Percentiles rank a stretch among this genome's conserved stretches.
phyloP scores from a whole-genome alignment of 2,113 vertebrate species.

The Calypte anna region DNA sequence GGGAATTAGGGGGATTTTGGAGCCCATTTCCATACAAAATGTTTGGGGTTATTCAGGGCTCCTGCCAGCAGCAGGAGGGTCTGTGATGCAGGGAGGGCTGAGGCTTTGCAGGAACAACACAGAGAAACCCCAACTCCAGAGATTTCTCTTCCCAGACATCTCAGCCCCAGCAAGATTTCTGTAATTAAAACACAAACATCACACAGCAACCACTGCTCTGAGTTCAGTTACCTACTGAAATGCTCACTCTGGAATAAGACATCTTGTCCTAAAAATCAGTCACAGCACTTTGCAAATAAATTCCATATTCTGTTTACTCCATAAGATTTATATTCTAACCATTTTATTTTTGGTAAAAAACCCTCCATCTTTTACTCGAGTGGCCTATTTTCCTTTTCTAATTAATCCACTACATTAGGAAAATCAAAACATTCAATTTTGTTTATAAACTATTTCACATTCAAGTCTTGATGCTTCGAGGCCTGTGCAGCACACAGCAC shows the following conservation, averaged over 20 bases:
- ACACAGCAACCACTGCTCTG: background rate
- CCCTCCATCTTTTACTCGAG: background rate
- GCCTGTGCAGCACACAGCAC: background rate
- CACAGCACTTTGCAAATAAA: background rate
- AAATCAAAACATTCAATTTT: background rate
- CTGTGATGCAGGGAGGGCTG: background rate
- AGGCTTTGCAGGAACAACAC: background rate
- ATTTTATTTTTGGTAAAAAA: no score
- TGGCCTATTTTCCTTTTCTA: background rate
- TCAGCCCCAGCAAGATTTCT: background rate
- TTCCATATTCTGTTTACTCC: background rate
- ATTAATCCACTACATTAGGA: background rate
- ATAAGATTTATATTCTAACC: background rate
- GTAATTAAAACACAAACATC: background rate
- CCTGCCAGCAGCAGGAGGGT: accelerated
- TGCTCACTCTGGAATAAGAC: accelerated
- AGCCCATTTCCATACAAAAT: background rate
- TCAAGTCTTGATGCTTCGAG: background rate
- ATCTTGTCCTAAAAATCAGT: background rate
- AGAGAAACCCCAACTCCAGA: background rate
- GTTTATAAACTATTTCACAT: background rate
- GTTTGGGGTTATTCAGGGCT: background rate
- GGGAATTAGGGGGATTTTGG: background rate
- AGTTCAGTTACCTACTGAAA: background rate
- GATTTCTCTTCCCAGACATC: background rate